Evolutionary conservation across 1,140 invertebrate species (phyloP).

Genomic region (Neelides sp.): DNA sequence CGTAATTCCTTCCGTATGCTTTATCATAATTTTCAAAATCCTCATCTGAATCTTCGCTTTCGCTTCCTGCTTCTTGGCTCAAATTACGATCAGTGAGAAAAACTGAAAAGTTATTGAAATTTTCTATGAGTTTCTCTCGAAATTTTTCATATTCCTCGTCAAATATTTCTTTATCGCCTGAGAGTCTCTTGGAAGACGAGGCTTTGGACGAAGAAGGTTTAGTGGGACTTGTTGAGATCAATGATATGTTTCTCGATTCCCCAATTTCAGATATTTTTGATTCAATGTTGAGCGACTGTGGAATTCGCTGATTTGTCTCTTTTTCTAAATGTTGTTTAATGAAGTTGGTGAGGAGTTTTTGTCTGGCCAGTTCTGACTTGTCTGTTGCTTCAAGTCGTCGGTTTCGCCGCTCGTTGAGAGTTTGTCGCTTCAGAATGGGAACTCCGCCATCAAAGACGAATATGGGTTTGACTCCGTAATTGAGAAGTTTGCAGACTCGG

Average conservation of each 20-base stretch:
- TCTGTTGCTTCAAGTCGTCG: constrained; percentile 54
- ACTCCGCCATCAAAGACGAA: constrained; percentile 99
- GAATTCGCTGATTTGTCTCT: constrained; percentile 11
- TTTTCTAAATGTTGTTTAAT: constrained; percentile 36
- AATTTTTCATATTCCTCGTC: constrained; percentile 21
- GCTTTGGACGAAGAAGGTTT: too few species aligned
- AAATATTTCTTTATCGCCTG: not conserved
- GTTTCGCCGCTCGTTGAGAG: constrained; percentile 68
- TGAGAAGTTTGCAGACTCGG: constrained; percentile 88
- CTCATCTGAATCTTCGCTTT: constrained; percentile 44
- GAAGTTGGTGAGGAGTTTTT: constrained; percentile 54
- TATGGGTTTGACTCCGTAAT: constrained; percentile 88
- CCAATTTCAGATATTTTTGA: too few species aligned
- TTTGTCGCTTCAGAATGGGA: constrained; percentile 78
- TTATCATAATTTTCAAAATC: constrained; percentile 40
- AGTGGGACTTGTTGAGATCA: too few species aligned
- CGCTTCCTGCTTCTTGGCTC: constrained; percentile 11
- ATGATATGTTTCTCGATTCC: too few species aligned
- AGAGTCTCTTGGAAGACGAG: too few species aligned
- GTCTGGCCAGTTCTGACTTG: constrained; percentile 56
- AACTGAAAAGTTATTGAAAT: constrained; percentile 13
- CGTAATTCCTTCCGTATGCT: constrained; percentile 14
- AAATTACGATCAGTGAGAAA: not conserved
- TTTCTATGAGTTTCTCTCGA: constrained; percentile 11
- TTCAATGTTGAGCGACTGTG: too few species aligned